Conservation (phyloP, 2,888 invertebrate genomes). For the Fabriciana adippe region DNA sequence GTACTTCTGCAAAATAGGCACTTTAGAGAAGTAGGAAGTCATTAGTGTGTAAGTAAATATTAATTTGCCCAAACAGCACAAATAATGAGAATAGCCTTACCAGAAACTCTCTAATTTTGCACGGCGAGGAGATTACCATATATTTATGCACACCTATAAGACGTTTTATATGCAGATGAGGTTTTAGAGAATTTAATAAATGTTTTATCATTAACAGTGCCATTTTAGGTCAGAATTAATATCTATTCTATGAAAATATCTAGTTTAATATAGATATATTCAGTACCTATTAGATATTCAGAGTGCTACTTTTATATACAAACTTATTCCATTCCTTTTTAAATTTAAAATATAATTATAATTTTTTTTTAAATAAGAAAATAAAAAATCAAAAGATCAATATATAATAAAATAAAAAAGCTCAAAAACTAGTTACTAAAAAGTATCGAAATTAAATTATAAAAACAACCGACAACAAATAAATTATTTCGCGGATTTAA, state of each 20-base stretch:
- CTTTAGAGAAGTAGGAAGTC: conserved; percentile 14
- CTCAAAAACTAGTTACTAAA: too few relatives aligned
- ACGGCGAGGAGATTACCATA: conserved; percentile 3
- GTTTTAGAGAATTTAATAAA: background rate
- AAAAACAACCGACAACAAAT: too few relatives aligned
- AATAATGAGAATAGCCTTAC: conserved; percentile 16
- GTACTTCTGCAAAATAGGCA: conserved; percentile 7
- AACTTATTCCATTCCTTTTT: too few relatives aligned
- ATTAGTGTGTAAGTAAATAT: conserved; percentile 21
- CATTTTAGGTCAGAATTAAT: background rate
- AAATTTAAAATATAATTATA: too few relatives aligned
- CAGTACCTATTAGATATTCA: too few relatives aligned
- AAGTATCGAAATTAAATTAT: too few relatives aligned
- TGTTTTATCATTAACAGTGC: too few relatives aligned
- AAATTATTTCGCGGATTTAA: too few relatives aligned
- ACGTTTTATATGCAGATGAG: conserved; percentile 9
- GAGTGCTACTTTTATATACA: too few relatives aligned
- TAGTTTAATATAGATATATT: background rate
- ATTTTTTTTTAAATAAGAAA: too few relatives aligned
- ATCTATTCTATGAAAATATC: background rate
- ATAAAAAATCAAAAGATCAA: too few relatives aligned
- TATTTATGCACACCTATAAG: conserved; percentile 8
- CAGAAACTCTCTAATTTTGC: conserved; percentile 18
- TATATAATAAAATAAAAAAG: too few relatives aligned
- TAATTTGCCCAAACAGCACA: conserved; percentile 15